These are phyloP conservation scores for Latrodectus geometricus DNA, from an alignment of 1,140 invertebrate species.

Conservation along the genomic window DNA sequence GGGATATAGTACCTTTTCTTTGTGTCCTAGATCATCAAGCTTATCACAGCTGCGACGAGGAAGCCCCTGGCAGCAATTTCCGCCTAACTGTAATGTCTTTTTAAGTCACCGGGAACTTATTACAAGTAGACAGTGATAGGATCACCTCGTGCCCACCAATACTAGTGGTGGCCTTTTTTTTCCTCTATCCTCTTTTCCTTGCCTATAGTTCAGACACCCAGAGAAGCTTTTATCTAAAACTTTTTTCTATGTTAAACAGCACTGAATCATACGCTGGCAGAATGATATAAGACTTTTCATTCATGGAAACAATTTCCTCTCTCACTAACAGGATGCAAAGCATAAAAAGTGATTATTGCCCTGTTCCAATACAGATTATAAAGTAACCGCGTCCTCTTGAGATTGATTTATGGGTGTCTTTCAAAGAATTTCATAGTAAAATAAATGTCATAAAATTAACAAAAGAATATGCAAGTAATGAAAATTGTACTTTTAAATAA, in stretches of 20 bases:
- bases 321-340: conserved; percentile 33
- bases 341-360: conserved; percentile 28
- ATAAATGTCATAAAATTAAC: too few species aligned
- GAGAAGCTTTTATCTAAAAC: conserved; percentile 32
- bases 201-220: not conserved
- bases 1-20: conserved; percentile 16
- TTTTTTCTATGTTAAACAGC: conserved; percentile 29
- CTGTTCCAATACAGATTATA: not conserved
- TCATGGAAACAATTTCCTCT: conserved; percentile 60
- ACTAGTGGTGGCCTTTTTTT: conserved; percentile 19
- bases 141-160: conserved; percentile 42
- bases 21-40: conserved; percentile 48
- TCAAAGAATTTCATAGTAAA: too few species aligned
- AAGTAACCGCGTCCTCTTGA: not conserved
- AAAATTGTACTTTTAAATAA: too few species aligned
- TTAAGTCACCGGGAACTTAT: conserved; percentile 61
- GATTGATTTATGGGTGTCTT: conserved; percentile 10
- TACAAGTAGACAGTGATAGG: conserved; percentile 36
- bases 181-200: not conserved
- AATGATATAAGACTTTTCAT: conserved; percentile 42
- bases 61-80: conserved; percentile 56
- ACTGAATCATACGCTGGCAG: conserved; percentile 46
- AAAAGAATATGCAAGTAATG: too few species aligned
- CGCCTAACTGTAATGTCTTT: conserved; percentile 61
- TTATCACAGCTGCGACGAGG: conserved; percentile 45